phyloP scores from a whole-genome alignment of 2,797 vertebrate genomes.

The Pangasius mekongensis region DNA sequence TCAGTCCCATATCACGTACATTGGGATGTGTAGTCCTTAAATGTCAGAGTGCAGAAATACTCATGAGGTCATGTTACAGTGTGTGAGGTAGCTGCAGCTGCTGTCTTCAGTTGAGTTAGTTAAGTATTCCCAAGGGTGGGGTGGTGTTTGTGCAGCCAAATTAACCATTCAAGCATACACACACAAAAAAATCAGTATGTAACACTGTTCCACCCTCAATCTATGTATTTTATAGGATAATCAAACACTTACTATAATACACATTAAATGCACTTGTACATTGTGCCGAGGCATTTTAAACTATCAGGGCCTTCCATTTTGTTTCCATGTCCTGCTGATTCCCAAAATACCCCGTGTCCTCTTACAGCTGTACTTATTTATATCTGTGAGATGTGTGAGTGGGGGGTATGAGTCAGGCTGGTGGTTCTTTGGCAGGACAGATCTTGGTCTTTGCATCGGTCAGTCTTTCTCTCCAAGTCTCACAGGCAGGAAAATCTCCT shows the following conservation, averaged over 20 bases:
- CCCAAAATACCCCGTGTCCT: constrained; percentile 75
- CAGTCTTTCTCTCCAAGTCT: constrained; percentile 24
- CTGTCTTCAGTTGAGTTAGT: constrained; percentile 65
- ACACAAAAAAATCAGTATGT: background rate
- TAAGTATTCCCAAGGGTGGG: constrained; percentile 36
- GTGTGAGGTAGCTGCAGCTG: constrained; percentile 67
- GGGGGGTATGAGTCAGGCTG: constrained; percentile 24
- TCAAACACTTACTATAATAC: background rate
- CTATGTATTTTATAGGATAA: constrained; percentile 19
- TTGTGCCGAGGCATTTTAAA: background rate
- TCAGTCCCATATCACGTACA: background rate
- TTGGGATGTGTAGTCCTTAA: constrained; percentile 42
- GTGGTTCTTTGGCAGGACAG: constrained; percentile 1
- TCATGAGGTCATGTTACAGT: constrained; percentile 46
- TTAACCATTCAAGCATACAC: constrained; percentile 13
- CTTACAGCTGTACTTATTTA: constrained; percentile 82
- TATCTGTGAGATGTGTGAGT: constrained; percentile 63
- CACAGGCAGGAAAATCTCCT: constrained; percentile 39
- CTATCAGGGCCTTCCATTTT: constrained; percentile 63
- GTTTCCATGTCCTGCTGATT: constrained; percentile 59
- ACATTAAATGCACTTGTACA: background rate
- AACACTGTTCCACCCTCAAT: background rate
- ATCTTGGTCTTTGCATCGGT: constrained; percentile 19
- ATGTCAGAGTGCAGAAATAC: constrained; percentile 33
- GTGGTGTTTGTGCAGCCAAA: constrained; percentile 14